Evolutionary conservation across 2,888 invertebrate genomes (phyloP), one percentile per base, ranked within the genome.

Genomic region (Plusia festucae): DNA sequence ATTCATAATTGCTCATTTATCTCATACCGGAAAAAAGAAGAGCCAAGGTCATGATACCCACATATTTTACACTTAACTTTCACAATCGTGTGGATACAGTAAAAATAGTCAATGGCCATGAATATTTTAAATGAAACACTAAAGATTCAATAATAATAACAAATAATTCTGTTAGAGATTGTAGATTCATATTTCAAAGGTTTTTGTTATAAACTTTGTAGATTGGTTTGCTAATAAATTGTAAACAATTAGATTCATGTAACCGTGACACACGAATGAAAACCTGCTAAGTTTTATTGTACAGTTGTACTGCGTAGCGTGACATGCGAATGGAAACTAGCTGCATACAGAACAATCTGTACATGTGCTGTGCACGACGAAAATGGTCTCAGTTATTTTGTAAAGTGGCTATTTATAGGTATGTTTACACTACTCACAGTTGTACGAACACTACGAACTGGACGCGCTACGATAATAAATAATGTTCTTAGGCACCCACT

Each of bases 331-430:
- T 73, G 69, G 65, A 71, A 73, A 68, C 69, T 67, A 74, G 65
- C 66, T 69, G 59, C 60, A 53, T 70, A 58, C 56, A 61, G 53
- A 22, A 53, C 54, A 62, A 63, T 65, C 71, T 70, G 69, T 57
- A 58, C 70, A 57, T 55, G 63, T 65, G 78, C 76, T 55, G 63
- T 65, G 78, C 76, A 74, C 80, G 68, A 82, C 82, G 75, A 82
- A 82, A 84, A 79, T 79, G 82, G 73, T 77, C 69, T 78, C 78
- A 68, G 83, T 82, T 85, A 86, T 86, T 87, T 87, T 84, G 83
- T 84, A 78, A 82, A 78, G 60, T 71, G 60, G 82, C 83, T 90
- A 90, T 89, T 88, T 85, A 85, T 88, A 89, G 83, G 66, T 79
- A 70, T 88, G 88, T 89, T 88, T 88, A 89, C 82, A 82, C 79